phyloP scores from a whole-genome alignment of 2,888 invertebrate species.

The Stenotaenia linearis region DNA sequence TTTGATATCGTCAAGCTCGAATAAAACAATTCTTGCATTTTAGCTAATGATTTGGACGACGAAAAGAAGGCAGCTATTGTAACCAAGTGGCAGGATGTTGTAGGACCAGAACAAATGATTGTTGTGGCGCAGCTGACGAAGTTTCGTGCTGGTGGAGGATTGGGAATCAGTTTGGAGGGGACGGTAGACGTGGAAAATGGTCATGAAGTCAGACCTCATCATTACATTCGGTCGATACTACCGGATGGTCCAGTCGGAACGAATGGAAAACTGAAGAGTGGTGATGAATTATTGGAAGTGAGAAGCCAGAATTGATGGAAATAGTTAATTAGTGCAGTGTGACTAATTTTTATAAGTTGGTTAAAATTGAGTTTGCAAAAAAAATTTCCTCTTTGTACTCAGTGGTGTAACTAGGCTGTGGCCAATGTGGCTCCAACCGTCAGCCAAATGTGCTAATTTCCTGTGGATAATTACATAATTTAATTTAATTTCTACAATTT shows the following conservation, averaged over 20 bases:
- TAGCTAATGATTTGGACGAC: conserved; percentile 59
- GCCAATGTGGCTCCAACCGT: no score
- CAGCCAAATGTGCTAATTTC: no score
- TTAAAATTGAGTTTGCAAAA: no score
- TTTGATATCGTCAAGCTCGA: no score
- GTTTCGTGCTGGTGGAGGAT: conserved; percentile 82
- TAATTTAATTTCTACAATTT: no score
- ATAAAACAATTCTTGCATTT: no score
- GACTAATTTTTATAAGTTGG: no score
- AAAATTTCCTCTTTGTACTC: no score
- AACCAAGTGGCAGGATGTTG: conserved; percentile 67
- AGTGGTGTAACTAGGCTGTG: no score
- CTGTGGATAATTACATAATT: no score
- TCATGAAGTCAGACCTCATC: conserved; percentile 93
- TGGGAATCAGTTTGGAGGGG: conserved; percentile 95
- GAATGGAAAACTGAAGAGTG: conserved; percentile 79
- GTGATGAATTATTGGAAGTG: conserved; percentile 85
- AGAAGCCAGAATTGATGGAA: no score
- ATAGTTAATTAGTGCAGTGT: no score
- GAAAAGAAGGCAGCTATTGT: conserved; percentile 67
- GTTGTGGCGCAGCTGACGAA: conserved; percentile 88
- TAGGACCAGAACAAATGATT: conserved; percentile 73
- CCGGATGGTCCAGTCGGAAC: conserved; percentile 97
- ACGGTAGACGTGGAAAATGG: conserved; percentile 98
- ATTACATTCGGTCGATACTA: conserved; percentile 94